Evolutionary conservation across 2,113 vertebrate genomes (phyloP), one percentile per base, ranked within the genome.

Genomic region (Mus spicilegus): DNA sequence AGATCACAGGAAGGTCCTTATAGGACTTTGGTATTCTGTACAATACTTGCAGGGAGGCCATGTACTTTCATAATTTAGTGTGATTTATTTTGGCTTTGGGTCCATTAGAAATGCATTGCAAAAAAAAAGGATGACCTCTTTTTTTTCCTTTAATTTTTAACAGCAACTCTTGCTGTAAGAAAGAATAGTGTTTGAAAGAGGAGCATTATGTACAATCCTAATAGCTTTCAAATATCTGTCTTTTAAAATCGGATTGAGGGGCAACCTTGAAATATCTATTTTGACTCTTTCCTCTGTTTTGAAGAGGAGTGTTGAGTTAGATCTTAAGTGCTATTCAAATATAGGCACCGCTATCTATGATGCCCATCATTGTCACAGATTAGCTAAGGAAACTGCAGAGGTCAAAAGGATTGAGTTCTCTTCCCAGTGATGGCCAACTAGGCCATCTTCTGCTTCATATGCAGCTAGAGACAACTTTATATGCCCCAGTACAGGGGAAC

Each of bases 21-120:
- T 89, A 98, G 97, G 98, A 98, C 98, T 98, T 99, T 98, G 96
- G 98, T 98, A 98, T 98, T 99, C 98, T 98, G 98, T 98, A 98
- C 98, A 98, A 99, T 98, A 98, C 97, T 98, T 98, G 98, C 98
- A 95, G 0, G 98, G 98, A 99, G 98, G 98, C 99, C 98, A 99
- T 98, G 99, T 99, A 98, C 98, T 99, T 98, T 98, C 98, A 98
- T 99, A 99, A 99, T 99, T 99, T 99, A 99, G 98, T 98, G 98
- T 99, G 98, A 99, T 98, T 99, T 99, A 99, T 98, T 99, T 99
- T 99, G 98, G 98, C 98, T 98, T 98, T 98, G 94, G 97, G 98
- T 99, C 98, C 98, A 99, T 99, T 99, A 98, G 98, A 99, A 98
- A 98, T 98, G 97, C 98, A 97, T 96, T 98, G 98, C 96, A 98